Evolutionary conservation across 92 coral and sea anemone species (phyloP).

Genomic region (Isaurus tuberculatus): DNA sequence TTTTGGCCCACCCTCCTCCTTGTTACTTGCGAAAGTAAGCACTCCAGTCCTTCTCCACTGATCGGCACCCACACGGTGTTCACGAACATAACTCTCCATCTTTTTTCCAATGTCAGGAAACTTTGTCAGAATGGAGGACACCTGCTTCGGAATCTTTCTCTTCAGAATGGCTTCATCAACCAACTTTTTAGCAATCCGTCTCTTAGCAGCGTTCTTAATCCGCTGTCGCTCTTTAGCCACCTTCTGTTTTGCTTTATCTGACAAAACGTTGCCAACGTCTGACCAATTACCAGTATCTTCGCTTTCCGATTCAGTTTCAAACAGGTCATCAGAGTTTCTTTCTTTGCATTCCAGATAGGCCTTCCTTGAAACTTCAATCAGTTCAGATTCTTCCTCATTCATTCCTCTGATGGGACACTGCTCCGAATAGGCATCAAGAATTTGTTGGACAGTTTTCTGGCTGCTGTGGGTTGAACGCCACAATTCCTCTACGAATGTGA

Average conservation of each 20-base stretch:
- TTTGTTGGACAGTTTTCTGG: constrained; percentile 42
- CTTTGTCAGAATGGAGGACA: constrained; percentile 50
- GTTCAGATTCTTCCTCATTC: not conserved
- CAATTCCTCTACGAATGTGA: too few relatives aligned
- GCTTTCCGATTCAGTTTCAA: constrained; percentile 61
- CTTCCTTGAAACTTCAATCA: constrained; percentile 58
- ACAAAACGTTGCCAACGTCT: constrained; percentile 53
- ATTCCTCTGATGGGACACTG: not conserved
- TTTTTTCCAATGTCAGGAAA: constrained; percentile 59
- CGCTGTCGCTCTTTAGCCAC: constrained; percentile 54
- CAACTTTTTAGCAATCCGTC: constrained; percentile 48
- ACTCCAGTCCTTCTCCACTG: constrained; percentile 64
- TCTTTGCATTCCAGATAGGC: constrained; percentile 50
- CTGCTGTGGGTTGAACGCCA: too few relatives aligned
- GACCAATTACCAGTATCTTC: constrained; percentile 56
- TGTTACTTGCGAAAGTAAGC: constrained; percentile 60
- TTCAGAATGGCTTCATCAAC: constrained; percentile 53
- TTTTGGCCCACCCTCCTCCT: constrained; percentile 29
- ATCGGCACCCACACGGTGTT: constrained; percentile 61
- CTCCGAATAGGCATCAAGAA: too few relatives aligned
- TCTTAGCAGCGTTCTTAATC: constrained; percentile 57
- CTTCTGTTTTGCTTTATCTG: constrained; percentile 57
- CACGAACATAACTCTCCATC: constrained; percentile 51
- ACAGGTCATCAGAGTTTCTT: constrained; percentile 43
- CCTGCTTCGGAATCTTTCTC: constrained; percentile 55